phyloP scores from a whole-genome alignment of 2,888 invertebrate genomes.

The Ceratothoa steindachneri region DNA sequence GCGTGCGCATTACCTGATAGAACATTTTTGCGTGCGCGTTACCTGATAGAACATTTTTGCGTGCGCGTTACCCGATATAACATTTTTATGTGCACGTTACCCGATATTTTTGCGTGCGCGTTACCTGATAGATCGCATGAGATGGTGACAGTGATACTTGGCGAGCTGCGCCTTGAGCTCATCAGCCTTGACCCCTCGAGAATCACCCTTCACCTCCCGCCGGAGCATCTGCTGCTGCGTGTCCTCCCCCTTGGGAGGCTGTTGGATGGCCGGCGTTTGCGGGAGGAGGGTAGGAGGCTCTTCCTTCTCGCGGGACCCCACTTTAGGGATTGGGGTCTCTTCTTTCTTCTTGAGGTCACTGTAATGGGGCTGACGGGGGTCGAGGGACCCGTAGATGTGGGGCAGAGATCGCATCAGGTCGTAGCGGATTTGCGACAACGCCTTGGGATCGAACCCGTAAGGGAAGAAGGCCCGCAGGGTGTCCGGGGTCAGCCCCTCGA shows the following conservation, averaged over 20 bases:
- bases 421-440: constrained; percentile 1
- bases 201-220: background rate
- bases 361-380: background rate
- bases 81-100: no score
- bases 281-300: background rate
- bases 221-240: background rate
- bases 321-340: no score
- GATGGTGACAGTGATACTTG: constrained; percentile 3
- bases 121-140: background rate
- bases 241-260: background rate
- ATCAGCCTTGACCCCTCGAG: background rate
- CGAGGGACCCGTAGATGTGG: background rate
- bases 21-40: no score
- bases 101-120: no score
- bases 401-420: background rate
- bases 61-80: no score
- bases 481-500: background rate
- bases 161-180: background rate
- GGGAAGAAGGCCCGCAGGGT: background rate
- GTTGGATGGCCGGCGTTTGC: background rate
- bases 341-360: background rate
- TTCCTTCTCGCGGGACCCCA: background rate
- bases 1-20: no score
- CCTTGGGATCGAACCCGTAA: background rate
- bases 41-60: no score